Conservation (phyloP, 2,888 invertebrate genomes). For the Xestobium rufovillosum region DNA sequence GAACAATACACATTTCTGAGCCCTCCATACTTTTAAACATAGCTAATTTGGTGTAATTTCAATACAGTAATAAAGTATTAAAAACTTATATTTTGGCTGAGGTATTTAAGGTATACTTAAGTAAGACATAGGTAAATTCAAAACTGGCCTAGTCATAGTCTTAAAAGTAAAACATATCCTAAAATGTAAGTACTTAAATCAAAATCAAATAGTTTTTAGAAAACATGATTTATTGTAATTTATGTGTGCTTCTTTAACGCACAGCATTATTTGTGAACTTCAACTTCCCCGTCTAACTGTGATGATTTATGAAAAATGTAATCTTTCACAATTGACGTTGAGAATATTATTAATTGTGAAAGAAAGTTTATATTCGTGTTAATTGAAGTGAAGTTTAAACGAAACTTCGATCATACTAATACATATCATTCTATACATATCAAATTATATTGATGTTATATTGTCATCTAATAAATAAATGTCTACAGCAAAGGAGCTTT, state of each 20-base stretch:
- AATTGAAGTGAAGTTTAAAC: no score
- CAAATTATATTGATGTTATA: slow-evolving; percentile 41
- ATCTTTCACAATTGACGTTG: slow-evolving; percentile 17
- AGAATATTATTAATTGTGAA: no score
- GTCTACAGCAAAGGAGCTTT: slow-evolving; percentile 44
- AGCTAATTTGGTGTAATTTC: no score
- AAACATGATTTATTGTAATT: background rate
- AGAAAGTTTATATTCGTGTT: no score
- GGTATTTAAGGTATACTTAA: slow-evolving; percentile 35
- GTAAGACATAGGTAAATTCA: slow-evolving; percentile 32
- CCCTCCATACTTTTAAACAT: no score
- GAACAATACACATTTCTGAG: no score
- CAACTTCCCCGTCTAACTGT: slow-evolving; percentile 43
- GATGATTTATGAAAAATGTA: slow-evolving; percentile 33
- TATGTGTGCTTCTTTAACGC: background rate
- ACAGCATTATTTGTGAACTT: slow-evolving; percentile 31
- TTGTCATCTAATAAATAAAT: slow-evolving; percentile 41
- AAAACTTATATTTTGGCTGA: slow-evolving; percentile 33
- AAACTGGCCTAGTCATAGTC: slow-evolving; percentile 37
- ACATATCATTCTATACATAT: slow-evolving; percentile 43
- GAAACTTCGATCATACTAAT: slow-evolving; percentile 21
- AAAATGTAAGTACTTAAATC: slow-evolving; percentile 21
- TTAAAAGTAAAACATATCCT: slow-evolving; percentile 28
- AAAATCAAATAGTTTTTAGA: slow-evolving; percentile 19
- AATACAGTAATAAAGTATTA: background rate